Percentiles rank a stretch among this genome's conserved stretches.
phyloP scores from a whole-genome alignment of 2,113 vertebrate genomes.

The Nestor notabilis region DNA sequence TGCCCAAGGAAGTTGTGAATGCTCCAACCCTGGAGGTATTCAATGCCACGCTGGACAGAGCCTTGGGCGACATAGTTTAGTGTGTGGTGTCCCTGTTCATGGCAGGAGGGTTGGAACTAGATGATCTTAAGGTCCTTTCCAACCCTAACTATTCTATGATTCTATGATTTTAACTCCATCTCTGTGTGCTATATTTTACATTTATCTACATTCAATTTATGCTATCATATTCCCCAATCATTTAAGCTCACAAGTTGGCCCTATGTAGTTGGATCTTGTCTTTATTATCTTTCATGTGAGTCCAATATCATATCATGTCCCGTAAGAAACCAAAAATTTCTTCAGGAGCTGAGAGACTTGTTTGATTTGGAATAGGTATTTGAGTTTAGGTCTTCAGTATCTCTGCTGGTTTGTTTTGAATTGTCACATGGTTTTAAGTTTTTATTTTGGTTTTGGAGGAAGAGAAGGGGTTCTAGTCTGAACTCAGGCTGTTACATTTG shows the following conservation, averaged over 20 bases:
- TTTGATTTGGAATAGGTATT: neutral
- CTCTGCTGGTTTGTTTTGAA: neutral
- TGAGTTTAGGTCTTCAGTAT: neutral
- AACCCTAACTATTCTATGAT: too few relatives aligned
- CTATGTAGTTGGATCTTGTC: neutral
- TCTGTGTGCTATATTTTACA: neutral
- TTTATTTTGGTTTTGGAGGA: neutral
- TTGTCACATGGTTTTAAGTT: neutral
- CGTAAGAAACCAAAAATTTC: neutral
- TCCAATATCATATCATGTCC: neutral
- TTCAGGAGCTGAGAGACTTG: neutral
- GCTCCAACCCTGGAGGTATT: too few relatives aligned
- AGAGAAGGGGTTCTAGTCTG: neutral
- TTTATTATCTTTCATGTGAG: neutral
- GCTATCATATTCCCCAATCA: neutral
- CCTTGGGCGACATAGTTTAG: too few relatives aligned
- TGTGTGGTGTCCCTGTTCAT: too few relatives aligned
- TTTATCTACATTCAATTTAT: neutral
- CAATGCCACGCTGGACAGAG: too few relatives aligned
- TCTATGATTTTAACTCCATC: neutral
- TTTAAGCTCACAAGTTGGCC: neutral
- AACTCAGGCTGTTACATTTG: neutral
- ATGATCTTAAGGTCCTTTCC: too few relatives aligned
- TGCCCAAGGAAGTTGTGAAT: too few relatives aligned
- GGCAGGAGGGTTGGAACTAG: too few relatives aligned